Evolutionary conservation across 2,888 invertebrate species (phyloP), one percentile per base, ranked within the genome.

Genomic region (Ptychoptera contaminata): DNA sequence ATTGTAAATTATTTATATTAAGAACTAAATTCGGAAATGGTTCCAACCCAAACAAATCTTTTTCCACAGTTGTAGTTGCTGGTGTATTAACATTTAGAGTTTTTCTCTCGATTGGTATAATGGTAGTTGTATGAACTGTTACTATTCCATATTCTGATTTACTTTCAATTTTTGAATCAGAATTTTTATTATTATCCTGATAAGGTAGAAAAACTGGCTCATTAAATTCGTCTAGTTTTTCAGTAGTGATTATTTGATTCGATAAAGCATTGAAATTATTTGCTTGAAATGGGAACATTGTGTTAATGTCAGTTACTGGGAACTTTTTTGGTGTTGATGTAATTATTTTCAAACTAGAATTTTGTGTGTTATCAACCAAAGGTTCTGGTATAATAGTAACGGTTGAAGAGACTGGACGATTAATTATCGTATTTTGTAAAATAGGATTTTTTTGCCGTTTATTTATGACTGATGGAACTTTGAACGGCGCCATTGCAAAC

Each of bases 401-500:
- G n/a, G 34, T 16, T 23, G 23, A 23, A 23, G 23, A 23, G 23
- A 16, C 16, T 35, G 34, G 39, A 15, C 31, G 30, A 39, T 35
- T 29, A 16, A 34, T 40, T 16, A 5, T 12, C 8, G n/a, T n/a
- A n/a, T n/a, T n/a, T n/a, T n/a, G n/a, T n/a, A n/a, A n/a, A n/a
- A n/a, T n/a, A n/a, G 14, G 29, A 36, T 23, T 34, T 2, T 6
- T 9, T 11, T 12, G 31, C 30, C 39, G 37, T 15, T 36, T 37
- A 29, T 16, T 12, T 30, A 29, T 38, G n/a, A 52, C 54, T 2
- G 52, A 53, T 2, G 65, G 64, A 54, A 62, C 55, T 54, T 65
- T 65, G 51, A 82, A 82, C 1, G 82, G 82, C 0, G 81, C 81
- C 61, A 76, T 61, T 1, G 79, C 78, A 58, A 82, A 82, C 0